Evolutionary conservation across 2,797 vertebrate genomes (phyloP), one percentile per base, ranked within the genome.

Genomic region (Tapirus indicus): DNA sequence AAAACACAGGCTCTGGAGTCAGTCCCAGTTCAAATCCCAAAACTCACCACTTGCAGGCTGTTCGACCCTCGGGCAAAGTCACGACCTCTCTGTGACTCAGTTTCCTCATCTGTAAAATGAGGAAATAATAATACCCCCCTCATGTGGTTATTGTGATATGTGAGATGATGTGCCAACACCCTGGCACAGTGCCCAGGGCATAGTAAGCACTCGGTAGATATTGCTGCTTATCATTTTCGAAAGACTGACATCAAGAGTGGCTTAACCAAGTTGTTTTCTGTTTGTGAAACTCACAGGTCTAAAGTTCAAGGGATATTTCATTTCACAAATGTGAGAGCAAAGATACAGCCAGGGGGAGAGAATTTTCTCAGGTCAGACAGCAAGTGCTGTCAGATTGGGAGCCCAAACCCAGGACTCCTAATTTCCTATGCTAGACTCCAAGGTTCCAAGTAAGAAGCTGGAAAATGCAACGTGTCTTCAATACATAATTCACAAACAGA

Each of bases 121-220:
- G 35, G 38, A 68, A 12, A 18, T n/a, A 13, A 2, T 23, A 25
- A 74, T 0, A 20, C 41, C 7, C 2, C 2, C 7, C 4, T 64
- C 14, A 0, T 21, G 0, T 0, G 25, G 83, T 41, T 60, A 38
- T 2, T 47, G 74, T 2, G 9, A 14, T 21, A 1, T 11, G 12
- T 18, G 4, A 41, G 44, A 29, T 23, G 58, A 13, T 3, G 23
- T 16, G 1, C 16, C 0, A 1, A 10, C 35, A 20, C n/a, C 10
- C 0, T 11, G 17, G 32, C 21, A 21, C 12, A 1, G 8, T 27
- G 56, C 41, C 27, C 21, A 35, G 80, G 52, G 5, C 20, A 27
- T 0, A 27, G 64, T 20, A 13, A 32, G 14, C 23, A 7, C 80
- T 47, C 4, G 0, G 47, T 1, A 16, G 29, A 13, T 32, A 14